A percentile compares a stretch with the other conserved stretches of the same genome.
Evolutionary conservation across 2,797 vertebrate genomes (phyloP).

Genomic region (Fistularia commersonii): DNA sequence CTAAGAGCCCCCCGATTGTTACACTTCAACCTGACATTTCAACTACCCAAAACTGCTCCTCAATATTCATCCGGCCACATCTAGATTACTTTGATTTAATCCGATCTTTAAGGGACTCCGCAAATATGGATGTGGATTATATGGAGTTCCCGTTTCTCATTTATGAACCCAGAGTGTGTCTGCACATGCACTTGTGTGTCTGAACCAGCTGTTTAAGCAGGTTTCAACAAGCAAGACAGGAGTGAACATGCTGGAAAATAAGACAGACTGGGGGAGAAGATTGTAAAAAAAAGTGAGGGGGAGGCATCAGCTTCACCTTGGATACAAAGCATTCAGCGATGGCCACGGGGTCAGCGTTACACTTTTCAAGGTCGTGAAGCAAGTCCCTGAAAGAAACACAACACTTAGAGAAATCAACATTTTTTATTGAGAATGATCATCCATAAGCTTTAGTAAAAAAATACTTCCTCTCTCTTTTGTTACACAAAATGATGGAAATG

Average conservation of each 20-base stretch:
- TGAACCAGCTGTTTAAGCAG: conserved; percentile 47
- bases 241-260: conserved; percentile 10
- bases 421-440: background rate
- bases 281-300: background rate
- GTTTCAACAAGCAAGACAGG: conserved; percentile 36
- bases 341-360: conserved; percentile 92
- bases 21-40: background rate
- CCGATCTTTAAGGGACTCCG: too few relatives aligned
- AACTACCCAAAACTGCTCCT: too few relatives aligned
- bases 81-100: too few relatives aligned
- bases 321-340: conserved; percentile 98
- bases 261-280: conserved; percentile 1
- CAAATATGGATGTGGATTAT: too few relatives aligned
- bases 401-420: conserved; percentile 16
- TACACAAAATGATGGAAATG: background rate
- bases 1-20: background rate
- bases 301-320: conserved; percentile 80
- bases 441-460: too few relatives aligned
- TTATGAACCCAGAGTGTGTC: conserved; percentile 1
- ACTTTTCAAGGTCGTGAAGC: conserved; percentile 92
- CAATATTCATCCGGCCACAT: too few relatives aligned
- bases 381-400: conserved; percentile 80
- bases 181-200: conserved; percentile 2
- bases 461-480: background rate
- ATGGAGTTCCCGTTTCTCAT: background rate